Base-by-base conservation (phyloP, 2,888 invertebrate genomes). In the Campaea margaritaria region DNA sequence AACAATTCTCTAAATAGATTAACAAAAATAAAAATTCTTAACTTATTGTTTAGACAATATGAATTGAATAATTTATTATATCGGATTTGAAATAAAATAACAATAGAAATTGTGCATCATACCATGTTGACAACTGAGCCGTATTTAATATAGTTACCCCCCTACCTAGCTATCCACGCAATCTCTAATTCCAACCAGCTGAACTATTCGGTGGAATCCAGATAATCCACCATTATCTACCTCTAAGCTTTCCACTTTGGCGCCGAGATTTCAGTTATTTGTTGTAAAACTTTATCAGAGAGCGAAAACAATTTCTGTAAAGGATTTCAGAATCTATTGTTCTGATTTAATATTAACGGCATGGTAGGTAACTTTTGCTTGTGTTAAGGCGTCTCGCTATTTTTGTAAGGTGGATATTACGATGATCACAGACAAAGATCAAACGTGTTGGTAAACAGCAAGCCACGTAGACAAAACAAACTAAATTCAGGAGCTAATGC, bases 371-470 rank as follows among this genome's bases (percentile, higher is more conserved):
- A 13, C 39, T 13, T 28, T 44, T 45, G 52, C 39, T 45, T 39
- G 9, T 10, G 8, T 44, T 36, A 13, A 38, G 44, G 14, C 28
- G 14, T 12, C 7, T 8, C 36, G 38, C 15, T 52, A 52, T 52
- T 52, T 38, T 52, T 38, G 38, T 36, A 21, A 13, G 43, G 14
- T 34, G 27, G 43, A n/a, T 10, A 14, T 13, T 7, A n/a, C 0
- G 16, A 45, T 38, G 49, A 57, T 57, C 44, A 50, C 48, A 50
- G 45, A n/a, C 38, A 16, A 49, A 57, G 44, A 64, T 60, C 55
- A 56, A 56, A 63, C 28, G 15, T 16, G 43, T 31, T 42, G 31
- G 45, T 48, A 43, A 48, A 50, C 43, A 39, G 44, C 15, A 43
- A 44, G 36, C 39, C 28, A 11, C 28, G 15, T 41, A 34, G 41